phyloP scores from a whole-genome alignment of 2,888 invertebrate genomes.

The Cryptus viduatorius region DNA sequence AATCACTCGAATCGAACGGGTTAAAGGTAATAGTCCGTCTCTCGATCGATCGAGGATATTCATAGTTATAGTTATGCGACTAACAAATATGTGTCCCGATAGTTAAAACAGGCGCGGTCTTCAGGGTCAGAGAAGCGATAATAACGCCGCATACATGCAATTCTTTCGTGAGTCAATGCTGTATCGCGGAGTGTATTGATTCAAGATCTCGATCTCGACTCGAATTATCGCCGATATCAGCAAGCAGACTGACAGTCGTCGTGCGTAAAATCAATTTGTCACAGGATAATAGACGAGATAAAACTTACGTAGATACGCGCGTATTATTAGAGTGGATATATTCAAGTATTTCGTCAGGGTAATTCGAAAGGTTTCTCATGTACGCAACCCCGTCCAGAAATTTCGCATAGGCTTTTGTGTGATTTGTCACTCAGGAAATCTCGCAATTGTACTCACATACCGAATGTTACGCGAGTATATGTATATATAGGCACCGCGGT shows the following conservation, averaged over 20 bases:
- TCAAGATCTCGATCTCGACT: slow-evolving; percentile 22
- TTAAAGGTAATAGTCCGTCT: slow-evolving; percentile 7
- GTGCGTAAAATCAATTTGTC: slow-evolving; percentile 32
- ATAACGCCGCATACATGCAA: slow-evolving; percentile 25
- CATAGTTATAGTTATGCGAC: neutral
- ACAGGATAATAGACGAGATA: neutral
- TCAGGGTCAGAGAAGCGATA: slow-evolving; percentile 42
- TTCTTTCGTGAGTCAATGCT: slow-evolving; percentile 9
- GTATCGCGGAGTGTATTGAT: slow-evolving; percentile 10
- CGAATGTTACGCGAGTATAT: neutral
- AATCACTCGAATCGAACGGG: slow-evolving; percentile 13
- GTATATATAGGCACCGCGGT: slow-evolving; percentile 1
- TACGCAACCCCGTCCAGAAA: slow-evolving; percentile 1
- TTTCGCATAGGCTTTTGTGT: neutral
- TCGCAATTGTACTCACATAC: neutral
- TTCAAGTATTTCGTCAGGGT: slow-evolving; percentile 11
- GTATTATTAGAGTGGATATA: slow-evolving; percentile 12
- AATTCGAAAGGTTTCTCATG: slow-evolving; percentile 46
- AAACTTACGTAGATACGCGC: neutral
- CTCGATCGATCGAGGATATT: slow-evolving; percentile 6
- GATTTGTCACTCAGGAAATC: slow-evolving; percentile 42
- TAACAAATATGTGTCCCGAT: neutral
- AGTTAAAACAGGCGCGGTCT: slow-evolving; percentile 28
- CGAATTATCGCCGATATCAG: neutral
- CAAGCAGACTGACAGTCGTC: neutral